Conservation (phyloP, 2,797 vertebrate genomes). For the Notolepis coatsorum region DNA sequence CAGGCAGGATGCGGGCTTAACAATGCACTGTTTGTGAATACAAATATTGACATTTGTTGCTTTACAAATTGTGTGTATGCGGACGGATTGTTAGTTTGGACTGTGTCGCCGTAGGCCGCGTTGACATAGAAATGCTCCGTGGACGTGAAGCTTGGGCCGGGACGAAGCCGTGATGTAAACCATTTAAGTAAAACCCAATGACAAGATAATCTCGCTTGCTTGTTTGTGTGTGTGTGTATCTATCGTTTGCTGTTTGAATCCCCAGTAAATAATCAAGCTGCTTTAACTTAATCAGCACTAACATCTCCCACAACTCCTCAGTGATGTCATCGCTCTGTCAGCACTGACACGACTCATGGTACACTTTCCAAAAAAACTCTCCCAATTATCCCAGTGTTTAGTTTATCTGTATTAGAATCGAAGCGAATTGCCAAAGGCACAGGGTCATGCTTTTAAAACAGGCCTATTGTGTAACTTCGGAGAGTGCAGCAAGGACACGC, state of each 20-base stretch:
- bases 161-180: neutral
- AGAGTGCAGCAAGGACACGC: neutral
- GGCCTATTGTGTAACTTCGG: neutral
- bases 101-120: no score
- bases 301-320: no score
- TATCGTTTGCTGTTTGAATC: conserved; percentile 2
- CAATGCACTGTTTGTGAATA: no score
- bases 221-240: conserved; percentile 6
- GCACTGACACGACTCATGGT: neutral
- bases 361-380: neutral
- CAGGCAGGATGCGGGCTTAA: no score
- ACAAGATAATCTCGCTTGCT: conserved; percentile 11
- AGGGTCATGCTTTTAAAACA: neutral
- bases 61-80: no score
- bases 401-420: neutral
- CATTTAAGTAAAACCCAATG: neutral
- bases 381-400: neutral
- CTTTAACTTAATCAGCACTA: neutral
- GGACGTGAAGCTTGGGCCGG: no score
- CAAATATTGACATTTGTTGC: no score
- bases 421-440: neutral
- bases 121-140: no score
- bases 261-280: conserved; percentile 4
- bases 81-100: no score
- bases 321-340: no score